Percentiles rank a stretch among this genome's conserved stretches.
These are phyloP conservation scores for Brienomyrus brachyistius DNA, from an alignment of 2,113 vertebrate genomes.

Conservation along the genomic window DNA sequence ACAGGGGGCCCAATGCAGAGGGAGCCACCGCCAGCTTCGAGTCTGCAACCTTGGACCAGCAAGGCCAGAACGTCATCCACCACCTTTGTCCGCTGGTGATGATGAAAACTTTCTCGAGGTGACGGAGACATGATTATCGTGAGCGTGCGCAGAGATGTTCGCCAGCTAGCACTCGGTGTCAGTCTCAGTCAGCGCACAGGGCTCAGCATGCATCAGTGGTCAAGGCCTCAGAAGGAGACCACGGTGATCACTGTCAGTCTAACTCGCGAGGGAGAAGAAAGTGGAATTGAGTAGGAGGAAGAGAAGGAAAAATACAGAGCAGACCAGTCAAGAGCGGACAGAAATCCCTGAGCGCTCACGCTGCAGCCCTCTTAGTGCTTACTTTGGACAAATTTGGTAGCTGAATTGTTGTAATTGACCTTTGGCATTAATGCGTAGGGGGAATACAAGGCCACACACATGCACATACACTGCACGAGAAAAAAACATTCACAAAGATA, in stretches of 20 bases:
- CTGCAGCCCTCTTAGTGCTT: background rate
- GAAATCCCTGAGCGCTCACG: background rate
- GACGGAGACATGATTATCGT: background rate
- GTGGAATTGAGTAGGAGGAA: constrained; percentile 6
- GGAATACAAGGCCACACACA: background rate
- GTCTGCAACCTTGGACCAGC: background rate
- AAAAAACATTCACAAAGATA: background rate
- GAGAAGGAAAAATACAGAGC: background rate
- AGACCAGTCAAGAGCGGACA: background rate
- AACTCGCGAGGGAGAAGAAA: background rate
- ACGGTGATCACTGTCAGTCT: background rate
- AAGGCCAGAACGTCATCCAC: background rate
- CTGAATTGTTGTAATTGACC: background rate
- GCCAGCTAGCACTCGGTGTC: background rate
- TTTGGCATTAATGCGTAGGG: background rate
- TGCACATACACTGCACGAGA: background rate
- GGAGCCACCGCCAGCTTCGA: background rate
- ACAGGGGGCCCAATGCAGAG: background rate
- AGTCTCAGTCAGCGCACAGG: background rate
- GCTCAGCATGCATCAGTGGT: background rate
- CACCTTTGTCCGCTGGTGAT: background rate
- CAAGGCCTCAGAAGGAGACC: background rate
- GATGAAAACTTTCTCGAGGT: background rate
- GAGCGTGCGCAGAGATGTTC: background rate
- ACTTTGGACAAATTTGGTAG: constrained; percentile 2